Base-by-base conservation (phyloP, 2,113 vertebrate species). In the Siphamia tubifer region DNA sequence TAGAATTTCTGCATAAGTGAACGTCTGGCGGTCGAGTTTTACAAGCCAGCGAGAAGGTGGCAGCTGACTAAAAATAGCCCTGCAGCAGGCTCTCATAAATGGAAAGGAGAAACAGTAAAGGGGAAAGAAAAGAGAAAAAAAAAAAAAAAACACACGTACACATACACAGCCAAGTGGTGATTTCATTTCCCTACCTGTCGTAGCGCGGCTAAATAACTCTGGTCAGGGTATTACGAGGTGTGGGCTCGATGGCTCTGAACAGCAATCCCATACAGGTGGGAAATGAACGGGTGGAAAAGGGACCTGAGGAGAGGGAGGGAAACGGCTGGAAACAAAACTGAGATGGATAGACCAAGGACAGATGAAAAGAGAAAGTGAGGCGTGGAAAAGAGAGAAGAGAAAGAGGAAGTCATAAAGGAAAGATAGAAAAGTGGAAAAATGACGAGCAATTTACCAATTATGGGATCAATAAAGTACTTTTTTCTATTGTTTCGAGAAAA, bases 181-280 rank as follows among this genome's bases (percentile, higher is more conserved):
- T 89, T 91, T 87, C 77, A 88, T 90, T 89, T 90, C 78, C 77
- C 73, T 67, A 61, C 80, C 87, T 88, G 87, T 89, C 86, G 85
- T 58, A 66, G 72, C 40, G 28, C 48, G 10, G 64, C 84, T 86
- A 86, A 88, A 88, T 88, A 83, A 88, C 87, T 87, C 77, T 58
- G 76, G 81, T 74, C 80, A 61, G 79, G 83, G 79, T 73, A 81
- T 86, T 86, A 88, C 74, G 74, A 53, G 77, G 53, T 60, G 38
- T 31, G 45, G 62, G 79, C 71, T 56, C 51, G 15, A 49, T 61
- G 56, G 57, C 62, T 70, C 56, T 42, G 48, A 85, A 81, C 78
- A 82, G 75, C 79, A 77, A 68, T 80, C 74, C 71, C 60, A 55
- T 65, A 64, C 75, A 82, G 85, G 83, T 81, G 65, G 69, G 65